Conservation (phyloP, 2,113 vertebrate species). For the Bubo blakistoni region DNA sequence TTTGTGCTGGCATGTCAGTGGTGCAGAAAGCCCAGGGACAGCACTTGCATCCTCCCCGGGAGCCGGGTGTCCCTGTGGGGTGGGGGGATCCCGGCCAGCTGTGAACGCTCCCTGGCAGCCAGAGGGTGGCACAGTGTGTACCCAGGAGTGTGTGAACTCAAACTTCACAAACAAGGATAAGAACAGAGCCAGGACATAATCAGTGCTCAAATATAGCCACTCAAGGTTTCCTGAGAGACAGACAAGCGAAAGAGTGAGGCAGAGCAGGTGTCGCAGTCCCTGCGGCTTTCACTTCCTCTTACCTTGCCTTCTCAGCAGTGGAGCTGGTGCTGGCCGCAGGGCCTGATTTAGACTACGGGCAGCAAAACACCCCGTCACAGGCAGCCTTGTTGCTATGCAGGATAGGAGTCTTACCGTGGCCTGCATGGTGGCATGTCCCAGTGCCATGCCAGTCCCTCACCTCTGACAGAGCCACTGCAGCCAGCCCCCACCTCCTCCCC, state of each 20-base stretch:
- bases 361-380: background rate
- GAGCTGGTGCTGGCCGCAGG: background rate
- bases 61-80: accelerated
- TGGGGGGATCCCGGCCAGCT: background rate
- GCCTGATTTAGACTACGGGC: background rate
- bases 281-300: conserved; percentile 1
- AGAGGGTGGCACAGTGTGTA: background rate
- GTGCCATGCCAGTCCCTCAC: background rate
- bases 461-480: background rate
- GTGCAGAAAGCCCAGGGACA: background rate
- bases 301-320: background rate
- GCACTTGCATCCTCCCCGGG: background rate
- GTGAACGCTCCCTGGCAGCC: background rate
- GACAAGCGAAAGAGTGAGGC: background rate
- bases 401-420: background rate
- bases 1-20: accelerated
- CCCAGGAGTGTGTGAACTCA: conserved; percentile 33
- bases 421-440: accelerated
- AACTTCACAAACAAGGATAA: conserved; percentile 63
- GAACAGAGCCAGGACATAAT: background rate
- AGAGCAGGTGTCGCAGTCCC: conserved; percentile 18
- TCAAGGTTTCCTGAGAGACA: conserved; percentile 42
- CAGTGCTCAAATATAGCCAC: conserved; percentile 41
- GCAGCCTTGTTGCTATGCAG: background rate
- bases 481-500: background rate